These are phyloP conservation scores for Melanargia galathea DNA, from an alignment of 2,888 invertebrate genomes.

Conservation along the genomic window DNA sequence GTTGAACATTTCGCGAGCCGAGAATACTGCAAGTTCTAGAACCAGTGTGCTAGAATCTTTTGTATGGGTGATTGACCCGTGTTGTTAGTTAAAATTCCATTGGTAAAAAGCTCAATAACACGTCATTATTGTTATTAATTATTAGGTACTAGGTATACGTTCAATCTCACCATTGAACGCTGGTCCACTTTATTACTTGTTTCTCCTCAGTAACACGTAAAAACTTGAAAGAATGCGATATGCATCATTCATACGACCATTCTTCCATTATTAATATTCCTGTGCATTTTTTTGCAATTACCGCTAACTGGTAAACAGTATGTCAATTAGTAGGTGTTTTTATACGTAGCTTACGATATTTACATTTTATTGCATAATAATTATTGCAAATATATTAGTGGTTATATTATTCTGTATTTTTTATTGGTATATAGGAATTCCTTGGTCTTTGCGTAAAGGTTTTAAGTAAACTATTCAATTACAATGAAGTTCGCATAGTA, in stretches of 20 bases:
- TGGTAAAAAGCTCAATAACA: constrained; percentile 6
- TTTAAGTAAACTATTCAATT: not conserved
- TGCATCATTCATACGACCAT: constrained; percentile 33
- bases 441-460: not conserved
- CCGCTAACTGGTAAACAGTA: constrained; percentile 29
- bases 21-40: not conserved
- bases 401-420: not conserved
- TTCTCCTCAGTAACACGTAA: constrained; percentile 27
- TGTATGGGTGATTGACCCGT: not conserved
- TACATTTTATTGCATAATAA: constrained; percentile 28
- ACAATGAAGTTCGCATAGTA: constrained; percentile 9
- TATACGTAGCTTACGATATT: constrained; percentile 28
- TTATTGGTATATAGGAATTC: not conserved
- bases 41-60: constrained; percentile 6
- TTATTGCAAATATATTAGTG: constrained; percentile 11
- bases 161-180: constrained; percentile 8
- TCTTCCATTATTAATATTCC: constrained; percentile 38
- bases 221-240: constrained; percentile 34
- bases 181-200: constrained; percentile 27
- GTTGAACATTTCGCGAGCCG: not conserved
- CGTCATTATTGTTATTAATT: too few relatives aligned
- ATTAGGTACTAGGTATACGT: constrained; percentile 9
- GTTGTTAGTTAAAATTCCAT: constrained; percentile 5
- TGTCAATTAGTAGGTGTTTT: constrained; percentile 36
- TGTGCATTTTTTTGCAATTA: constrained; percentile 39